Conservation (phyloP, 2,797 vertebrate genomes). For the Lacerta viridis region DNA sequence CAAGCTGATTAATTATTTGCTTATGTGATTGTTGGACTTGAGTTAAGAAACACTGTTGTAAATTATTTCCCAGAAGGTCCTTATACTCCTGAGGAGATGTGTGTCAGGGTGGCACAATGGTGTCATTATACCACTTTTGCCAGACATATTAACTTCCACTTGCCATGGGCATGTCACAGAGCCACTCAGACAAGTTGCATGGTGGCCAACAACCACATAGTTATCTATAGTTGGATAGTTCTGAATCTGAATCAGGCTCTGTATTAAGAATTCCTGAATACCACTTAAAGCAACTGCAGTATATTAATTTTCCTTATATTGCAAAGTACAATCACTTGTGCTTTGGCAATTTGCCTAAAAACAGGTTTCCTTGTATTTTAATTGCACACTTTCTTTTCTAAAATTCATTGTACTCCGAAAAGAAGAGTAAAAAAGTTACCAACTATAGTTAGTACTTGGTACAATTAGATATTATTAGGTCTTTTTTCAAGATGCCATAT, state of each 20-base stretch:
- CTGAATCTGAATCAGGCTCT: neutral
- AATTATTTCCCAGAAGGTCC: neutral
- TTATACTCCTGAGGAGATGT: neutral
- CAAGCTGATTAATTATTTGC: no score
- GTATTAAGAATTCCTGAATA: constrained; percentile 62
- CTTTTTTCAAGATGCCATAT: constrained; percentile 57
- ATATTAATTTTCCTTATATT: constrained; percentile 55
- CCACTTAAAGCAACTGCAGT: constrained; percentile 57
- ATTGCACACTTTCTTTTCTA: constrained; percentile 77
- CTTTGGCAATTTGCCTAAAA: constrained; percentile 72
- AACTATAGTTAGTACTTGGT: constrained; percentile 50
- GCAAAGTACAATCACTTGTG: constrained; percentile 65
- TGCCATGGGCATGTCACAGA: neutral
- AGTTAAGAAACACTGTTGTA: no score
- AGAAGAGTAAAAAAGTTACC: constrained; percentile 72
- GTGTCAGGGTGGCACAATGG: neutral
- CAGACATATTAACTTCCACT: neutral
- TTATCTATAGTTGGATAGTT: neutral
- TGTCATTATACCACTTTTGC: neutral
- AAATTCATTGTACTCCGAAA: constrained; percentile 78
- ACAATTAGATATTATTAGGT: constrained; percentile 77
- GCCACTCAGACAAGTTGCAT: neutral
- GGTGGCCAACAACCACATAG: neutral
- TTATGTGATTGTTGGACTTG: no score
- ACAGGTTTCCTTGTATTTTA: constrained; percentile 74